Base-by-base conservation (phyloP, 2,888 invertebrate genomes). In the Callyntrura guangdongensis region DNA sequence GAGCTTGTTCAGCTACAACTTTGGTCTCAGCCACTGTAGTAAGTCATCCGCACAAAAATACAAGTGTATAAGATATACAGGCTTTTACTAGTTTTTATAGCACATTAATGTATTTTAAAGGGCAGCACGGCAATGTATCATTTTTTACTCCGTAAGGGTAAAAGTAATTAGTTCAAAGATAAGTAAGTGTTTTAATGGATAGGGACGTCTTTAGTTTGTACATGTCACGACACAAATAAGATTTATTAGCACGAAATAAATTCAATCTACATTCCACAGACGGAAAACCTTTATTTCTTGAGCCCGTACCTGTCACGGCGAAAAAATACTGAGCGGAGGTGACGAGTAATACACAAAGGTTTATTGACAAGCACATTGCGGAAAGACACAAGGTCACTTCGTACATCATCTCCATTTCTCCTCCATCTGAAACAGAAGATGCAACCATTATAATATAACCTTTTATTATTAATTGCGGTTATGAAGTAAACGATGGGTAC, bases 241-340 rank as follows among this genome's bases (percentile, higher is more conserved):
- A 88, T 88, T 92, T 90, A 86, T 86, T 89, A 6, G 53, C 86
- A 89, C 82, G 86, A 86, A 79, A 79, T 85, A 77, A 14, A 77
- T 72, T 64, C 0, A 49, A 85, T 56, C 6, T 14, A 20, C 4
- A 22, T 36, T 72, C 17, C n/a, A 45, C 17, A 45, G 49, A 25
- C 25, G 36, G 2, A 6, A n/a, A 53, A 14, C 1, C 14, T 79
- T 45, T 72, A 49, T 20, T 6, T 1, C 72, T 56, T 69, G 64
- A 14, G 69, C 45, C 47, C 27, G 67, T 91, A 93, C 93, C 93
- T 91, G 93, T 91, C 85, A 91, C 92, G 49, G 92, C 92, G 90
- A 94, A 94, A 82, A 94, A 94, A 91, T 93, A 94, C 90, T 94
- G 94, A 79, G 94, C 94, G 64, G 93, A 93, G 47, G 93, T 92